Conservation (phyloP, 2,888 invertebrate species). For the Chalcis sispes region DNA sequence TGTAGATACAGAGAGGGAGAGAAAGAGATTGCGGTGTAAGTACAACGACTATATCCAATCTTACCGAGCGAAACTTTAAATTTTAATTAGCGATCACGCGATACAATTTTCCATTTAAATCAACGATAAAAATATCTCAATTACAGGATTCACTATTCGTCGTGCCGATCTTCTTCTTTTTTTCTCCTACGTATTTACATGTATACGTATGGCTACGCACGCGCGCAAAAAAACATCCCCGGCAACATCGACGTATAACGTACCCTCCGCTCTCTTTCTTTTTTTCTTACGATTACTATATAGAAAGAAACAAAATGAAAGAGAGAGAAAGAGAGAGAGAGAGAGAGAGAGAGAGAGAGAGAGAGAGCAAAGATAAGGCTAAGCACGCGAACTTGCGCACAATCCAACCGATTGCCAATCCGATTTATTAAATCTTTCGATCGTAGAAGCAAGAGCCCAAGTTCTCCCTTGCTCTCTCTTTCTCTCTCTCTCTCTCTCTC, state of each 20-base stretch:
- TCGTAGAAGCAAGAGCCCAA: slow-evolving; percentile 41
- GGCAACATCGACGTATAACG: slow-evolving; percentile 6
- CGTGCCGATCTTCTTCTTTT: neutral
- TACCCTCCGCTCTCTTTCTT: no score
- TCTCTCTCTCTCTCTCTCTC: no score
- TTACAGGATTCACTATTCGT: no score
- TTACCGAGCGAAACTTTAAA: no score
- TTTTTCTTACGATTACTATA: neutral
- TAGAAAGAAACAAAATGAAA: neutral
- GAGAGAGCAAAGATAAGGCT: slow-evolving; percentile 12
- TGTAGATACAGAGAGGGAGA: no score
- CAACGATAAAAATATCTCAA: no score
- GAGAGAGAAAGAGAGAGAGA: neutral
- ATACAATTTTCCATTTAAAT: no score
- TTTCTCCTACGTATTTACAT: neutral
- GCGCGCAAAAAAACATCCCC: neutral
- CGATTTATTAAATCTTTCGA: slow-evolving; percentile 55
- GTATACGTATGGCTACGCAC: neutral
- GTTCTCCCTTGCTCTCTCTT: no score
- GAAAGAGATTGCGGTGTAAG: no score
- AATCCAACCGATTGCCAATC: slow-evolving; percentile 39
- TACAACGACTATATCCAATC: no score
- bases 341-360: neutral
- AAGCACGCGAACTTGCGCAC: neutral
- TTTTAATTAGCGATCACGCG: no score